phyloP scores from a whole-genome alignment of 37 sponge, comb jelly and placozoan genomes.

The Spongia lamella region DNA sequence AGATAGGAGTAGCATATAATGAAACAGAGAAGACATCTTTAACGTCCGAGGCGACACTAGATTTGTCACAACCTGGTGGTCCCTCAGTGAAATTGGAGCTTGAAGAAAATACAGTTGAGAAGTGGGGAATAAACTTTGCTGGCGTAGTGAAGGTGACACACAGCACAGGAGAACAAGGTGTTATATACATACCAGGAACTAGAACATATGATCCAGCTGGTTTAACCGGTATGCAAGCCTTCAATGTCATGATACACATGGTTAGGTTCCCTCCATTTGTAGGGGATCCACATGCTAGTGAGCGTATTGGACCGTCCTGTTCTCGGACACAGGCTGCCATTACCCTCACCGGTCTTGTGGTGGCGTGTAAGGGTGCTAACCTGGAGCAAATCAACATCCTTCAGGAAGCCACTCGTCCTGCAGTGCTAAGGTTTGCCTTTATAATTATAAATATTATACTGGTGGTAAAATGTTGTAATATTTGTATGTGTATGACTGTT shows the following conservation, averaged over 20 bases:
- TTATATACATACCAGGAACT: slow-evolving; percentile 78
- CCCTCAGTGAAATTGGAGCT: slow-evolving; percentile 39
- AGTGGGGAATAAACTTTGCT: slow-evolving; percentile 86
- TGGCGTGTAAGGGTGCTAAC: slow-evolving; percentile 60
- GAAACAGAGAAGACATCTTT: slow-evolving; percentile 44
- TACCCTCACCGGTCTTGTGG: slow-evolving; percentile 56
- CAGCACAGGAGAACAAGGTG: slow-evolving; percentile 43
- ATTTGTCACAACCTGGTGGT: background rate
- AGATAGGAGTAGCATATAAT: slow-evolving; percentile 75
- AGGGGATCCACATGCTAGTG: slow-evolving; percentile 95
- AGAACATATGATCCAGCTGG: slow-evolving; percentile 91
- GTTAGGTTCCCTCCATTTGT: background rate
- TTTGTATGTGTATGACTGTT: too few species aligned
- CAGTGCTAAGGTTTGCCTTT: slow-evolving; percentile 22
- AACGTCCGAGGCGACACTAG: slow-evolving; percentile 21
- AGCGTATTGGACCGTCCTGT: slow-evolving; percentile 82
- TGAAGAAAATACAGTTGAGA: slow-evolving; percentile 28
- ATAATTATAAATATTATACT: too few species aligned
- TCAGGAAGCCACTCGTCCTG: slow-evolving; percentile 37
- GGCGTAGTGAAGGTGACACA: slow-evolving; percentile 65
- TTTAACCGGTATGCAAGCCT: slow-evolving; percentile 51
- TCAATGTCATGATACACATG: background rate
- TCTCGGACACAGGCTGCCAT: slow-evolving; percentile 62
- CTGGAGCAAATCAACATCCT: slow-evolving; percentile 40
- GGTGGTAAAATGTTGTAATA: too few species aligned